Percentiles rank a stretch among this genome's conserved stretches.
phyloP scores from a whole-genome alignment of 1,140 invertebrate species.

The Heliconius hewitsoni region DNA sequence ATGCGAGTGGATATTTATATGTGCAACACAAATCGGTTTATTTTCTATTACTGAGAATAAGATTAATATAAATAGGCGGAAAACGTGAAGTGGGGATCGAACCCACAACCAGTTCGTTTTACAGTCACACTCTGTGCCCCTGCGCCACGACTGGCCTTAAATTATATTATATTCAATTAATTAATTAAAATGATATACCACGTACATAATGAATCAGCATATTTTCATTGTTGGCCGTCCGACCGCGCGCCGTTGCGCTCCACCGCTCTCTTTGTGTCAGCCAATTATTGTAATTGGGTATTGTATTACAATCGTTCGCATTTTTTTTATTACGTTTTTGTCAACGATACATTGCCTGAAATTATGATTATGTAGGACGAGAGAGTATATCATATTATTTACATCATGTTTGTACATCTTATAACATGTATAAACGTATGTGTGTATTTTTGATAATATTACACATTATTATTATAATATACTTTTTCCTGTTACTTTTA shows the following conservation, averaged over 20 bases:
- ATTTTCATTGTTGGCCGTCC: neutral
- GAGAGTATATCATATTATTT: neutral
- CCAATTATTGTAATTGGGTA: slow-evolving; percentile 28
- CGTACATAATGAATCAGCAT: slow-evolving; percentile 11
- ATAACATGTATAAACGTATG: too few relatives aligned
- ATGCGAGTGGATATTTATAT: too few relatives aligned
- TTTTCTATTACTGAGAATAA: too few relatives aligned
- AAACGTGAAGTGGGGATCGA: too few relatives aligned
- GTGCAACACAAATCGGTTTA: too few relatives aligned
- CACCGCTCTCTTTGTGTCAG: slow-evolving; percentile 19
- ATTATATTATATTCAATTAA: slow-evolving; percentile 1
- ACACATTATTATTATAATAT: too few relatives aligned
- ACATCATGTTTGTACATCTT: too few relatives aligned
- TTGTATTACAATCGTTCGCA: neutral
- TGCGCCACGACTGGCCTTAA: neutral
- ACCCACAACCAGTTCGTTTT: too few relatives aligned
- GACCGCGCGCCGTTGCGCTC: neutral
- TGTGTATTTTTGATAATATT: too few relatives aligned
- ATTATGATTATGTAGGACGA: neutral
- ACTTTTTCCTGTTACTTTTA: too few relatives aligned
- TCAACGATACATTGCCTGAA: neutral
- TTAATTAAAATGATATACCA: slow-evolving; percentile 14
- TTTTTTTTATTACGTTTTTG: neutral
- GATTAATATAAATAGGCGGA: too few relatives aligned
- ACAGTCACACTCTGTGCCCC: too few relatives aligned